Evolutionary conservation across 2,113 vertebrate genomes (phyloP).

Genomic region (Lanius collurio): DNA sequence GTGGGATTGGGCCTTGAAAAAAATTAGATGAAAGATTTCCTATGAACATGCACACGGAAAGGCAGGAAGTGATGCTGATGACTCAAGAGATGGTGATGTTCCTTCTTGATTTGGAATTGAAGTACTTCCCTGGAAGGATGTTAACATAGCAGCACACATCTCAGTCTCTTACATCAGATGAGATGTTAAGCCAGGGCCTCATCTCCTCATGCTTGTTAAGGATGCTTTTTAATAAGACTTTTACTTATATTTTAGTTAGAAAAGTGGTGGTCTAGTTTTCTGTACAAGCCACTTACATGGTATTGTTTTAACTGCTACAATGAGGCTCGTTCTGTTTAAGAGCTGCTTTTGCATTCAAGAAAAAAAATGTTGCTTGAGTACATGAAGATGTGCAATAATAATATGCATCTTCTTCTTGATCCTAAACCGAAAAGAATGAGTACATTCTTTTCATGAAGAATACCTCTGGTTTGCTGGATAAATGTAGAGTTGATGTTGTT

Average conservation of each 20-base stretch:
- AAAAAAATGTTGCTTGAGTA: neutral
- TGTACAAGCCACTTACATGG: neutral
- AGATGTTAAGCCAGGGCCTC: neutral
- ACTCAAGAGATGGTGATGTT: constrained; percentile 32
- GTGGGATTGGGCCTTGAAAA: constrained; percentile 30
- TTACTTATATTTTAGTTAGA: neutral
- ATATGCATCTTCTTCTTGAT: neutral
- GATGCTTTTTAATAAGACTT: neutral
- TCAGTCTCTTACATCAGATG: neutral
- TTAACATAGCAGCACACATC: neutral
- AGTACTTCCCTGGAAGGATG: constrained; percentile 2
- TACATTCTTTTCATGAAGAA: neutral
- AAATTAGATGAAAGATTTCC: constrained; percentile 50
- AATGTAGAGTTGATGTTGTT: neutral
- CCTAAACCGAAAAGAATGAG: neutral
- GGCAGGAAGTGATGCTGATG: constrained; percentile 46
- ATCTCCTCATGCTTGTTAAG: neutral
- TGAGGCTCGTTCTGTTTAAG: neutral
- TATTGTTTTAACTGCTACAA: neutral
- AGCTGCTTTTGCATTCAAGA: neutral
- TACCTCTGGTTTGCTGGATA: neutral
- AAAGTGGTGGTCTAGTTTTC: neutral
- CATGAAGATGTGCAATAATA: neutral
- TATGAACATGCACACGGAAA: constrained; percentile 21
- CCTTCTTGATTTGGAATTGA: constrained; percentile 34